Percentiles rank a stretch among this genome's conserved stretches.
phyloP scores from a whole-genome alignment of 1,140 invertebrate species.

The Venustaconcha ellipsiformis region DNA sequence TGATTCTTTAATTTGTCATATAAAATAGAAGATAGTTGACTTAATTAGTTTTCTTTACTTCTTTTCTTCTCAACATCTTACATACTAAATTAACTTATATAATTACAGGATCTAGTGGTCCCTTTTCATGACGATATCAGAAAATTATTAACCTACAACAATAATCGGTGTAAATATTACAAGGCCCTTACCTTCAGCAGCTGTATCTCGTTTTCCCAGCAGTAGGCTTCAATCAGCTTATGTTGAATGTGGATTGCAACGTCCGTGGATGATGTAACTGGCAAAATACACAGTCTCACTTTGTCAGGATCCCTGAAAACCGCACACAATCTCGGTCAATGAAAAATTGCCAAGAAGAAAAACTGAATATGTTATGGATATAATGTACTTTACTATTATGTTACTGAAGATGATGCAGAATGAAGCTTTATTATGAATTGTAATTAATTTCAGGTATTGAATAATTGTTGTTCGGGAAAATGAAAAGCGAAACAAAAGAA shows the following conservation, averaged over 20 bases:
- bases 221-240: constrained; percentile 29
- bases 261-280: constrained; percentile 6
- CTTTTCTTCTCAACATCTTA: no score
- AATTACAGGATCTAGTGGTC: no score
- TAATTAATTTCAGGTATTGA: not conserved
- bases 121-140: no score
- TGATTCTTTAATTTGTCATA: no score
- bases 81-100: no score
- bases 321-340: not conserved
- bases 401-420: not conserved
- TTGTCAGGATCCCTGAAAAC: constrained; percentile 26
- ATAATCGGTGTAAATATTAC: no score
- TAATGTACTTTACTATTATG: not conserved
- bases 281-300: constrained; percentile 27
- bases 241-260: constrained; percentile 35
- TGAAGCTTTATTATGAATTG: not conserved
- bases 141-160: no score
- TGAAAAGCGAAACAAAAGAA: no score
- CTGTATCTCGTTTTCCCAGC: constrained; percentile 26
- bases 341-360: not conserved
- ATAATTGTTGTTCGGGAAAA: no score
- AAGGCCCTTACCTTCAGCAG: constrained; percentile 14
- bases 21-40: no score
- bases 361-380: not conserved
- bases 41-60: no score